phyloP scores from a whole-genome alignment of 1,140 invertebrate genomes.

The Subanguina moxae region DNA sequence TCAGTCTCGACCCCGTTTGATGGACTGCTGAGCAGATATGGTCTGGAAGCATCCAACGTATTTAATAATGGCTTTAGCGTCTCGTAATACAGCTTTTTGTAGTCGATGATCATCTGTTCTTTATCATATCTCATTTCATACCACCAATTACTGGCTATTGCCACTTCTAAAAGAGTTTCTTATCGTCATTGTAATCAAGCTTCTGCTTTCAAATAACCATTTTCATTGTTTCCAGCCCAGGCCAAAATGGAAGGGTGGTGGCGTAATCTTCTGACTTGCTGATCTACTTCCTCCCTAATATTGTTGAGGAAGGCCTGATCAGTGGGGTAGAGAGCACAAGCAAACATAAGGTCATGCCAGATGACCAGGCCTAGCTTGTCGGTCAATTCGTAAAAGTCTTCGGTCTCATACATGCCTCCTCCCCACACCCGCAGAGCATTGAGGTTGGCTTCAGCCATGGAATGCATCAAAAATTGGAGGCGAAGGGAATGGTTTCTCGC shows the following conservation, averaged over 20 bases:
- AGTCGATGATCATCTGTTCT: constrained; percentile 66
- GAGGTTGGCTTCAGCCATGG: constrained; percentile 77
- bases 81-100: constrained; percentile 78
- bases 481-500: constrained; percentile 22
- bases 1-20: constrained; percentile 78
- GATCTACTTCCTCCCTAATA: constrained; percentile 73
- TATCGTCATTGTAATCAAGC: no score
- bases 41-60: constrained; percentile 66
- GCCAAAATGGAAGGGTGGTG: constrained; percentile 82
- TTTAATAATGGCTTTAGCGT: constrained; percentile 67
- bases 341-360: constrained; percentile 84
- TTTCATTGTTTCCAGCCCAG: constrained; percentile 92
- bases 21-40: constrained; percentile 81
- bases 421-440: constrained; percentile 95
- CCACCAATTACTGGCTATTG: constrained; percentile 60
- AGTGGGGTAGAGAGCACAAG: constrained; percentile 87
- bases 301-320: constrained; percentile 70
- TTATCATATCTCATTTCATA: constrained; percentile 31
- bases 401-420: constrained; percentile 87
- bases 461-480: constrained; percentile 65
- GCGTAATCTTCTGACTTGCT: constrained; percentile 76
- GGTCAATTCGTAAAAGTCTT: constrained; percentile 78
- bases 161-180: constrained; percentile 49
- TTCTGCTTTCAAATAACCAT: constrained; percentile 80
- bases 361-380: constrained; percentile 58